Base-by-base conservation (phyloP, 2,797 vertebrate species). In the Emys orbicularis region DNA sequence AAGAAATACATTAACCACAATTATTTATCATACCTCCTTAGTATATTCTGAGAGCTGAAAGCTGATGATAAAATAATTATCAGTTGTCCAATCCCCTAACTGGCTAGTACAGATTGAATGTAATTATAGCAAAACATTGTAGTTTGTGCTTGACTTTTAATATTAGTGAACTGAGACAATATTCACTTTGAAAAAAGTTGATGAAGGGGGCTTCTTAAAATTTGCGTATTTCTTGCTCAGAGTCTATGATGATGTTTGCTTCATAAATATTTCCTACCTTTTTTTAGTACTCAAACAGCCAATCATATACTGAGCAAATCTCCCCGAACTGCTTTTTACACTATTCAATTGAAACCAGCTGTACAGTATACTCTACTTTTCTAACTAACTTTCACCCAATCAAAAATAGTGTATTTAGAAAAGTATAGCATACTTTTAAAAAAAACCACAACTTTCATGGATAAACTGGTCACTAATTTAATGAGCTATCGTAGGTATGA, bases 1-100 rank as follows among this genome's bases (percentile, higher is more conserved):
- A 98, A 98, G 83, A 98, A 96, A 95, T 61, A 76, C 18, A 89
- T 37, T 91, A 93, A 81, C 52, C 8, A 81, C 41, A 82, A 89
- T 23, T 41, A 93, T 76, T 57, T 96, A 92, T 87, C 23, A 94
- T 37, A 89, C 21, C 68, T 94, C 50, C 56, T 44, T 83, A 57
- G 4, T n/a, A 84, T 47, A 80, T 85, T 95, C 72, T 84, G 52
- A 88, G 16, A 86, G 53, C 6, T 90, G 50, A 76, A 56, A 84
- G 16, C 61, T 72, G 49, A 52, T 9, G 15, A 49, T 34, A 72
- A 72, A 47, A 49, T 79, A 59, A 59, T 61, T 61, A n/a, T 72
- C 8, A 50, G 29, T 19, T 88, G 74, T 5, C 27, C 65, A 91
- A 0, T 56, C 56, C 44, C 65, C 77, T n/a, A 41, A 21, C 4